Conservation (phyloP, 2,113 vertebrate species). For the Ptilorrhoa leucosticta region DNA sequence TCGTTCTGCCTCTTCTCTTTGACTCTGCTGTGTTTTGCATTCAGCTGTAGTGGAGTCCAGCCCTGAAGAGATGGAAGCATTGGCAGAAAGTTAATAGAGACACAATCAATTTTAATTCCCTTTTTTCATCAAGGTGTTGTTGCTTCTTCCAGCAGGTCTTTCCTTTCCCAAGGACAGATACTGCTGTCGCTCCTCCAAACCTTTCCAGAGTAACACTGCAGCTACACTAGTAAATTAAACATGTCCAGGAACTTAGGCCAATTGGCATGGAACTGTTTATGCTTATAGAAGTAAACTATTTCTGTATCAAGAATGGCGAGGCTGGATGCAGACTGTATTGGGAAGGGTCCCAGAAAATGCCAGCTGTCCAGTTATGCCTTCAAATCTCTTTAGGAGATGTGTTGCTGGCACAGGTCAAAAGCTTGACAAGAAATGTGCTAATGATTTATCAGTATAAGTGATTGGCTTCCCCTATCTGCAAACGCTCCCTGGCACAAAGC, state of each 20-base stretch:
- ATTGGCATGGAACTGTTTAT: background rate
- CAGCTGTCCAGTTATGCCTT: constrained; percentile 24
- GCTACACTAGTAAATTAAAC: background rate
- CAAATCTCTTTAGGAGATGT: background rate
- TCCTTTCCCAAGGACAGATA: background rate
- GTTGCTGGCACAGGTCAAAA: background rate
- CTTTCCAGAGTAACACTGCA: background rate
- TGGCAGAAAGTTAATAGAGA: background rate
- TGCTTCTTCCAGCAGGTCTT: background rate
- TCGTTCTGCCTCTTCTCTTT: background rate
- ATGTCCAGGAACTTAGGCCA: constrained; percentile 2
- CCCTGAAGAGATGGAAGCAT: background rate
- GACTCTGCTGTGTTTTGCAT: background rate
- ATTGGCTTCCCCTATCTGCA: background rate
- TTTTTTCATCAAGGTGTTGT: background rate
- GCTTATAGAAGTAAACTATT: constrained; percentile 1
- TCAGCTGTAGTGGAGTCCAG: background rate
- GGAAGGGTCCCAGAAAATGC: constrained; percentile 30
- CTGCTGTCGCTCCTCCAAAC: background rate
- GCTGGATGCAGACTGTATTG: background rate
- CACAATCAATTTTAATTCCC: background rate
- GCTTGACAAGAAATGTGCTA: background rate
- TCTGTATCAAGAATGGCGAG: background rate
- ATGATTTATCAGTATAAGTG: background rate
- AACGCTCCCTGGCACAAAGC: background rate